Conservation (phyloP, 2,113 vertebrate genomes). For the Tyto alba region DNA sequence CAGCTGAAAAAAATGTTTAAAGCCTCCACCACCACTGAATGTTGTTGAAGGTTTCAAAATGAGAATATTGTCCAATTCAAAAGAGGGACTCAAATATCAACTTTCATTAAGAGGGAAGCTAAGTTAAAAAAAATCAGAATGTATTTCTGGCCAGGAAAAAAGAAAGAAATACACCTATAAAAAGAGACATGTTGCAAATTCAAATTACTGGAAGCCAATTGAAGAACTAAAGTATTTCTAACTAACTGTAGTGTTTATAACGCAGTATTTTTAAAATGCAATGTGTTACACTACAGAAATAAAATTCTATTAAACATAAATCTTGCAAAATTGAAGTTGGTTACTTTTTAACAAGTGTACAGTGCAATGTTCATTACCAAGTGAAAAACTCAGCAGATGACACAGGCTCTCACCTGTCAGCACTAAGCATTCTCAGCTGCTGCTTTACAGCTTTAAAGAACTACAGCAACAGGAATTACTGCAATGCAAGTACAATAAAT, state of each 20-base stretch:
- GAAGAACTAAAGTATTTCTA: not conserved
- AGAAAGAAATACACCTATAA: not conserved
- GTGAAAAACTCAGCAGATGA: not conserved
- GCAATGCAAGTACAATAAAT: not conserved
- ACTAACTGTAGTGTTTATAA: not conserved
- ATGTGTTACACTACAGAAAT: not conserved
- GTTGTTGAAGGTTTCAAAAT: not conserved
- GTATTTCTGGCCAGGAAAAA: not conserved
- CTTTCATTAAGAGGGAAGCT: not conserved
- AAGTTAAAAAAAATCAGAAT: not conserved
- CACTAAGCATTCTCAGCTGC: not conserved
- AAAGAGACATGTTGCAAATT: not conserved
- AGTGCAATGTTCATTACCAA: rapidly evolving
- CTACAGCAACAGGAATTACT: not conserved
- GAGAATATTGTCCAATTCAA: not conserved
- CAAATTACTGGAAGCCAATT: not conserved
- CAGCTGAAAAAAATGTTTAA: not conserved
- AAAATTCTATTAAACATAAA: not conserved
- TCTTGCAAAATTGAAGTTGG: not conserved
- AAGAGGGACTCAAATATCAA: not conserved
- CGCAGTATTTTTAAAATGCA: not conserved
- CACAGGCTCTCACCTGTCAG: not conserved
- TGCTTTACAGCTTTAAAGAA: not conserved
- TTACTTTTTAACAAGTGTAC: not conserved
- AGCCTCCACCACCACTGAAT: not conserved